These are phyloP conservation scores for Aphaenogaster rudis DNA, from an alignment of 1,140 invertebrate genomes.

Conservation along the genomic window DNA sequence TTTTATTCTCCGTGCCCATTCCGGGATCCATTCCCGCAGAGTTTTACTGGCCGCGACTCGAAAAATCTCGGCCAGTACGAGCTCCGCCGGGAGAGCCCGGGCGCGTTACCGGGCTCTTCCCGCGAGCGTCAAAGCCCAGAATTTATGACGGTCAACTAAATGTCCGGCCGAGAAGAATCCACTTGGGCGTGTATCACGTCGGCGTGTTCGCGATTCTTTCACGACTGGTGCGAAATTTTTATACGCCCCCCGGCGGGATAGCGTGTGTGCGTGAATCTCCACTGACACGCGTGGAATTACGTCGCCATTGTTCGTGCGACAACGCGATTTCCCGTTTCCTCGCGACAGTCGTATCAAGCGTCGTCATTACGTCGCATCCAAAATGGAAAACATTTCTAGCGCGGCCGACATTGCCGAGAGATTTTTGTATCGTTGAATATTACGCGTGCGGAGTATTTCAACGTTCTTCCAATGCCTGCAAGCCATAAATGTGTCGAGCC, in stretches of 20 bases:
- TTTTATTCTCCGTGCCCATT: slow-evolving; percentile 73
- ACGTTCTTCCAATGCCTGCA: not conserved
- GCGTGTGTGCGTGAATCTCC: slow-evolving; percentile 30
- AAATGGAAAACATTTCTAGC: slow-evolving; percentile 55
- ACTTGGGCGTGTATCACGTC: slow-evolving; percentile 59
- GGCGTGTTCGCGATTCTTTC: slow-evolving; percentile 48
- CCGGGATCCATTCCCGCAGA: slow-evolving; percentile 70
- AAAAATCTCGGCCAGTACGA: slow-evolving; percentile 57
- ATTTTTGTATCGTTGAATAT: slow-evolving; percentile 37
- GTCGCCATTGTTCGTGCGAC: slow-evolving; percentile 53
- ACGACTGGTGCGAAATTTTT: slow-evolving; percentile 48
- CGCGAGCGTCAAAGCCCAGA: slow-evolving; percentile 54
- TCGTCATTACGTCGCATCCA: slow-evolving; percentile 42
- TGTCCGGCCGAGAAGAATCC: slow-evolving; percentile 58
- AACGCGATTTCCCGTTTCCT: slow-evolving; percentile 47
- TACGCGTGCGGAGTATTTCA: not conserved
- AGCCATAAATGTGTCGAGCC: slow-evolving; percentile 29
- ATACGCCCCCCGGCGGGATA: not conserved
- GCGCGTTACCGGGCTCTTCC: slow-evolving; percentile 41
- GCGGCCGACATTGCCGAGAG: slow-evolving; percentile 9
- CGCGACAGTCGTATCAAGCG: slow-evolving; percentile 46
- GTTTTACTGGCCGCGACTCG: slow-evolving; percentile 68
- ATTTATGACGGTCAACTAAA: slow-evolving; percentile 68
- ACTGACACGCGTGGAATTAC: slow-evolving; percentile 51
- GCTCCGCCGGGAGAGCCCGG: slow-evolving; percentile 25